Percentiles rank a stretch among this genome's conserved stretches.
phyloP scores from a whole-genome alignment of 1,140 invertebrate genomes.

The Phenacoccus solenopsis region DNA sequence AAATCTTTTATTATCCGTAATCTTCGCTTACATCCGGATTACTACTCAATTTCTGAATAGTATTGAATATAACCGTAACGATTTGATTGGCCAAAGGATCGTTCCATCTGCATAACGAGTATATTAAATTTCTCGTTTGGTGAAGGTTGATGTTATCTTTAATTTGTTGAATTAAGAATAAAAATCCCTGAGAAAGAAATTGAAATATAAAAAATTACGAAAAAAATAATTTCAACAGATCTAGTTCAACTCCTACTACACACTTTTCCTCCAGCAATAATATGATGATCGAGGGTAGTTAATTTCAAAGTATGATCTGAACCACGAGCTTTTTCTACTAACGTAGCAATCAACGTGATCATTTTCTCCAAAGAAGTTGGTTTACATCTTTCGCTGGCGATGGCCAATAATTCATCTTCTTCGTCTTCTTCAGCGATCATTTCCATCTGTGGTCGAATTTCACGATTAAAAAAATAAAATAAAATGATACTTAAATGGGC shows the following conservation, averaged over 20 bases:
- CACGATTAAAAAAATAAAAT: background rate
- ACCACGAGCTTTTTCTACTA: constrained; percentile 77
- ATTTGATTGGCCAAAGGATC: constrained; percentile 72
- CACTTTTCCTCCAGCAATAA: constrained; percentile 73
- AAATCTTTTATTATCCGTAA: background rate
- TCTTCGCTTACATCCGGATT: constrained; percentile 44
- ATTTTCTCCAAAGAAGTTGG: constrained; percentile 90
- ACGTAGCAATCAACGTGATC: constrained; percentile 74
- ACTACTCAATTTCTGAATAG: constrained; percentile 67
- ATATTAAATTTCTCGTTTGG: constrained; percentile 82
- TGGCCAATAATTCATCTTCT: constrained; percentile 50
- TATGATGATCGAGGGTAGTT: constrained; percentile 61
- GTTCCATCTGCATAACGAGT: constrained; percentile 80
- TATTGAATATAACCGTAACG: constrained; percentile 75
- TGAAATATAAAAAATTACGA: constrained; percentile 25
- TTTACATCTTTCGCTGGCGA: constrained; percentile 56
- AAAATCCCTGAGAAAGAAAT: constrained; percentile 55
- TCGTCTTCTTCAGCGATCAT: constrained; percentile 64
- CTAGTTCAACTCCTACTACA: constrained; percentile 9
- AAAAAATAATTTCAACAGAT: background rate
- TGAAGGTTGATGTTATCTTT: constrained; percentile 82
- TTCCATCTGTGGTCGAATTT: constrained; percentile 33
- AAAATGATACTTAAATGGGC: too few species aligned
- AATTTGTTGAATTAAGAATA: constrained; percentile 87
- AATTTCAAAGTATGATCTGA: constrained; percentile 58